A percentile compares a stretch with the other conserved stretches of the same genome.
Evolutionary conservation across 2,797 vertebrate genomes (phyloP).

Genomic region (Petrocephalus sullivani): DNA sequence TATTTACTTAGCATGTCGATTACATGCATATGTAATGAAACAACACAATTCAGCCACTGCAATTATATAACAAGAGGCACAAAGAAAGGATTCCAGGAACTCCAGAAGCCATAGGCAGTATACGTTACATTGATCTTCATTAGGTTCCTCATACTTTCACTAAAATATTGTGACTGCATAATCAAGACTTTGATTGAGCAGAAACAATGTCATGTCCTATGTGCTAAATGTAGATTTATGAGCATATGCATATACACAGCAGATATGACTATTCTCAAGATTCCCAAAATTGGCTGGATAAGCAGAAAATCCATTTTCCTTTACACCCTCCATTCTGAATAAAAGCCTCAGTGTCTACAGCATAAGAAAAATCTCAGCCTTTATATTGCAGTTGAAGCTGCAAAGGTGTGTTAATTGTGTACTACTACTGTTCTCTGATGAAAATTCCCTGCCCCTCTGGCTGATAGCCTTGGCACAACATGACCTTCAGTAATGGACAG

Average conservation of each 20-base stretch:
- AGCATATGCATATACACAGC: not conserved
- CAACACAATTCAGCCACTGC: not conserved
- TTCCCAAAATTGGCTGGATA: not conserved
- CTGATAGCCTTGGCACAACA: not conserved
- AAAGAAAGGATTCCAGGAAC: not conserved
- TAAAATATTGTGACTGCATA: not conserved
- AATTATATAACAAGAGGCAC: not conserved
- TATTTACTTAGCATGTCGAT: not conserved
- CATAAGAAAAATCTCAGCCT: not conserved
- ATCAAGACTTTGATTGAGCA: not conserved
- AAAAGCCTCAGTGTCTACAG: not conserved
- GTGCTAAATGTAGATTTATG: not conserved
- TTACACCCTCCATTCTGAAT: not conserved
- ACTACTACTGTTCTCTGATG: not conserved
- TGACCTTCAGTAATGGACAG: not conserved
- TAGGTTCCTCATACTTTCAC: not conserved
- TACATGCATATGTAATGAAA: not conserved
- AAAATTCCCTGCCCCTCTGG: not conserved
- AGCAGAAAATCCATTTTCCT: not conserved
- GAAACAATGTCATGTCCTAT: not conserved
- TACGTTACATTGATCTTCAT: not conserved
- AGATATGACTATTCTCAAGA: not conserved
- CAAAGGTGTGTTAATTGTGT: not conserved
- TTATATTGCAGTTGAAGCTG: not conserved
- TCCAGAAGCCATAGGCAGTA: not conserved